These are phyloP conservation scores for Saccopteryx leptura DNA, from an alignment of 2,113 vertebrate species.

Conservation along the genomic window DNA sequence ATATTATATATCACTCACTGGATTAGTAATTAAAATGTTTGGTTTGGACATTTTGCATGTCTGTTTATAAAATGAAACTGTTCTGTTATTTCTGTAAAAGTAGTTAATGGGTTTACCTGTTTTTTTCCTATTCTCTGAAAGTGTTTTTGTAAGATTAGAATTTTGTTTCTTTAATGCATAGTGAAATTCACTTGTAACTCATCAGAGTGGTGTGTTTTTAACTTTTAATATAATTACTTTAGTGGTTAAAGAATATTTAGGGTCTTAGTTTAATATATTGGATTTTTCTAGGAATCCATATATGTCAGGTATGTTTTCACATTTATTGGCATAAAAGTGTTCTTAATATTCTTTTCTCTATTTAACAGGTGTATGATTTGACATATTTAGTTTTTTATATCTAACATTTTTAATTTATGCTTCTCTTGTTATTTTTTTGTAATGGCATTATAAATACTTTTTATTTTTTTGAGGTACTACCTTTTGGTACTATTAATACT, in stretches of 20 bases:
- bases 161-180: slow-evolving; percentile 31
- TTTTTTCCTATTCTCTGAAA: background rate
- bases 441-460: background rate
- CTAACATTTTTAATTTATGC: background rate
- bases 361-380: background rate
- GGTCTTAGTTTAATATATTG: background rate
- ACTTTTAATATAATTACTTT: slow-evolving; percentile 3
- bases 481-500: background rate
- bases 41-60: background rate
- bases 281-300: slow-evolving; percentile 1
- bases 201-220: background rate
- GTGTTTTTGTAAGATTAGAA: slow-evolving; percentile 14
- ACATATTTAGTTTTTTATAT: background rate
- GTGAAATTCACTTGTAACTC: background rate
- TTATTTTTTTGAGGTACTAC: background rate
- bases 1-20: background rate
- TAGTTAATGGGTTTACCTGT: background rate
- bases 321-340: slow-evolving; percentile 15
- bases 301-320: background rate
- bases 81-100: background rate
- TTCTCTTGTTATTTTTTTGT: background rate
- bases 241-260: background rate
- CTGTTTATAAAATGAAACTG: background rate
- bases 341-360: background rate
- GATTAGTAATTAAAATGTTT: slow-evolving; percentile 50